Percentiles rank a stretch among this genome's conserved stretches.
These are phyloP conservation scores for Neosilurus hyrtlii DNA, from an alignment of 2,797 vertebrate species.

Conservation along the genomic window DNA sequence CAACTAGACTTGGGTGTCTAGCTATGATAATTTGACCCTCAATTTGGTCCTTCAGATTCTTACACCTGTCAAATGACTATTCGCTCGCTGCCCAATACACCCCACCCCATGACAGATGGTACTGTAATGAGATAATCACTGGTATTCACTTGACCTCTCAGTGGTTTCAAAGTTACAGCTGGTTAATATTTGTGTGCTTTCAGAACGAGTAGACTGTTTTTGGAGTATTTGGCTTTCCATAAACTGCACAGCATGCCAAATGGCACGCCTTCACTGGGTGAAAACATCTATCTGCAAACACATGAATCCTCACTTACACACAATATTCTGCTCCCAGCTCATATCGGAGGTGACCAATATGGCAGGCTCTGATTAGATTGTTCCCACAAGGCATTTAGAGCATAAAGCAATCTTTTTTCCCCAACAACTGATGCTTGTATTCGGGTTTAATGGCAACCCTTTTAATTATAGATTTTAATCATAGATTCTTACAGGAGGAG, in stretches of 20 bases:
- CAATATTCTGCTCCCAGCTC: constrained; percentile 18
- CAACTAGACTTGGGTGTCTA: too few relatives aligned
- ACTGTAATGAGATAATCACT: too few relatives aligned
- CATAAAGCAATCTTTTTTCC: neutral
- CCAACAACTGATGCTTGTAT: neutral
- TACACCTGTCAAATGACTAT: too few relatives aligned
- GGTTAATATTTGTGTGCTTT: too few relatives aligned
- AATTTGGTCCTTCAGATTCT: too few relatives aligned
- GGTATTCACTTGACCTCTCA: too few relatives aligned
- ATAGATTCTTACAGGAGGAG: neutral
- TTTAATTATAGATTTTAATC: neutral
- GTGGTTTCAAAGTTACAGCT: too few relatives aligned
- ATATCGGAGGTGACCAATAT: neutral
- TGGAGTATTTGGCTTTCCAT: constrained; percentile 7
- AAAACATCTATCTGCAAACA: neutral
- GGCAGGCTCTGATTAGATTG: constrained; percentile 12
- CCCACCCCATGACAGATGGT: too few relatives aligned
- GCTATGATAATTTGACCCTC: too few relatives aligned
- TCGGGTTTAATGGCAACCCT: too few relatives aligned
- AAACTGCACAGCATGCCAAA: neutral
- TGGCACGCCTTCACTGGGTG: neutral
- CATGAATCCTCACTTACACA: neutral
- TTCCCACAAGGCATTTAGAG: neutral
- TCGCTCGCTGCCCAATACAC: too few relatives aligned
- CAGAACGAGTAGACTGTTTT: neutral